Evolutionary conservation across 2,113 vertebrate genomes (phyloP).

Genomic region (Benitochromis conjunctus): DNA sequence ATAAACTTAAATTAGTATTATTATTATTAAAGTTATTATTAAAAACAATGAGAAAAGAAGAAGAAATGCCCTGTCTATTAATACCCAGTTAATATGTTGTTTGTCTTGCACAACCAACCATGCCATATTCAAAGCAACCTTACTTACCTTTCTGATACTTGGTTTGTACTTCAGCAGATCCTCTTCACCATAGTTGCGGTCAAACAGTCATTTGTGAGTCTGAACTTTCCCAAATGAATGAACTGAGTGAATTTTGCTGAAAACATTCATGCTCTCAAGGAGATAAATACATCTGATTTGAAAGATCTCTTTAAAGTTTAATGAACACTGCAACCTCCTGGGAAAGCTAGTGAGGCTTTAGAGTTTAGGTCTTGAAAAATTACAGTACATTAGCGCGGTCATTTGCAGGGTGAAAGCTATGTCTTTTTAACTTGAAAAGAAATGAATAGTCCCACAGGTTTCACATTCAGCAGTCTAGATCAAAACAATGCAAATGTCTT

Average conservation of each 20-base stretch:
- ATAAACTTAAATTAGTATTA: neutral
- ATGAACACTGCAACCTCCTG: neutral
- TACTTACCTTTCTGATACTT: neutral
- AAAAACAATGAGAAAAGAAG: neutral
- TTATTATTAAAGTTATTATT: neutral
- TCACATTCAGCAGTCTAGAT: neutral
- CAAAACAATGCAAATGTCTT: neutral
- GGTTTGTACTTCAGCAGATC: neutral
- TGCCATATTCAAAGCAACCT: neutral
- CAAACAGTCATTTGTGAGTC: neutral
- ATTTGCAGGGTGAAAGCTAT: neutral
- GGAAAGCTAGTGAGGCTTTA: neutral
- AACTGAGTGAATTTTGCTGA: neutral
- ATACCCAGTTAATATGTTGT: neutral
- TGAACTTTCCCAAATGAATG: neutral
- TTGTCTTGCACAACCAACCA: neutral
- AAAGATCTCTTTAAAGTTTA: neutral
- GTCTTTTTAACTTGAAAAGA: neutral
- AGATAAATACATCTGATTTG: constrained; percentile 5
- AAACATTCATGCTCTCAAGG: neutral
- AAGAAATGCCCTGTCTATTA: neutral
- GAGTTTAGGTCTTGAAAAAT: neutral
- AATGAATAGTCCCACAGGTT: neutral
- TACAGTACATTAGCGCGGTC: neutral
- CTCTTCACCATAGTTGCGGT: neutral